Conservation (phyloP, 2,888 invertebrate genomes). For the Clostera curtula region DNA sequence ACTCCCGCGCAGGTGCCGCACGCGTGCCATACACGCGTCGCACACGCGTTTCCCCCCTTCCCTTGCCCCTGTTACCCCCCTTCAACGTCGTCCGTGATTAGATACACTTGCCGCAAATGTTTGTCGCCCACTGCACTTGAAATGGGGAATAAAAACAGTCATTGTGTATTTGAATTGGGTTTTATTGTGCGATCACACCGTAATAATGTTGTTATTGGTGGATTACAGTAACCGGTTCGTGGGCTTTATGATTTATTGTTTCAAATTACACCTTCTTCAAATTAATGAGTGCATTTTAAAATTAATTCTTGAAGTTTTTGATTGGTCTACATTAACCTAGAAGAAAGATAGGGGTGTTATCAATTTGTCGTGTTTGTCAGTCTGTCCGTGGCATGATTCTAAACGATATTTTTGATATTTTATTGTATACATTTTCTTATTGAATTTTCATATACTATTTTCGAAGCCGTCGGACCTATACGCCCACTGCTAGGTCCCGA, state of each 20-base stretch:
- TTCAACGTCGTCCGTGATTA: slow-evolving; percentile 33
- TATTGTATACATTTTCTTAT: too few relatives aligned
- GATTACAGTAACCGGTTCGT: background rate
- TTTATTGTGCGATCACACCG: slow-evolving; percentile 36
- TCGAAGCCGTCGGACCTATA: too few relatives aligned
- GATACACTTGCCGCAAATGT: slow-evolving; percentile 63
- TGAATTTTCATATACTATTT: too few relatives aligned
- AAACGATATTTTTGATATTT: too few relatives aligned
- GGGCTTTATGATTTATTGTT: background rate
- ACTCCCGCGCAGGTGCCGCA: slow-evolving; percentile 39
- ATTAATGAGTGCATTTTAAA: too few relatives aligned
- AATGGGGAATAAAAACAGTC: slow-evolving; percentile 43
- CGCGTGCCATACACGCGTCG: slow-evolving; percentile 41
- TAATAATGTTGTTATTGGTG: slow-evolving; percentile 39
- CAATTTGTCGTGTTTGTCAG: too few relatives aligned
- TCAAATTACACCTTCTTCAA: too few relatives aligned
- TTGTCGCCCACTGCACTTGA: slow-evolving; percentile 37
- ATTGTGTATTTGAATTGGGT: slow-evolving; percentile 39
- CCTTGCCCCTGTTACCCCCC: slow-evolving; percentile 17
- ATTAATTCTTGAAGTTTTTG: too few relatives aligned
- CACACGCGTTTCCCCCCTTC: slow-evolving; percentile 31
- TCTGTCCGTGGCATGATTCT: too few relatives aligned
- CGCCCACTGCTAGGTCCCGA: too few relatives aligned
- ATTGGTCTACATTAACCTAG: too few relatives aligned
- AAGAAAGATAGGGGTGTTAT: too few relatives aligned